A percentile compares a stretch with the other conserved stretches of the same genome.
Evolutionary conservation across 2,888 invertebrate species (phyloP).

Genomic region (Mythimna impura): DNA sequence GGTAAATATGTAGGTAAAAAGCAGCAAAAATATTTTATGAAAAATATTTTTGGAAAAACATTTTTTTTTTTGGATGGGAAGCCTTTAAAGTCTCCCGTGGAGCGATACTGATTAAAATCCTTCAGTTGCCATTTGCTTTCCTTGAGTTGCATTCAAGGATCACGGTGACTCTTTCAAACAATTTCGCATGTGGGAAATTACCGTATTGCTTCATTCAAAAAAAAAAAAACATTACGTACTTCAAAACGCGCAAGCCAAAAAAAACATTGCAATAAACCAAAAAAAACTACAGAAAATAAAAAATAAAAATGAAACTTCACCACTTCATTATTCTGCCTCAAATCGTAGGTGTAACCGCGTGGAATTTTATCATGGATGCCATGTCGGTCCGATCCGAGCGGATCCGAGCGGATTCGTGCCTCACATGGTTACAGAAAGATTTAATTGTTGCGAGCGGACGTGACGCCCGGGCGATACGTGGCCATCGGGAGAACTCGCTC

Average conservation of each 20-base stretch:
- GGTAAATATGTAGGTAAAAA: too few species aligned
- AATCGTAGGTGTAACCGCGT: slow-evolving; percentile 55
- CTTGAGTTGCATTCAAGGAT: too few species aligned
- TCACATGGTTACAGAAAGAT: slow-evolving; percentile 68
- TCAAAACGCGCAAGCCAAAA: background rate
- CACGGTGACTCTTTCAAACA: too few species aligned
- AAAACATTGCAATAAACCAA: background rate
- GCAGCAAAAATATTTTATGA: background rate
- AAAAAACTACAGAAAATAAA: background rate
- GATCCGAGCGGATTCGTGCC: slow-evolving; percentile 56
- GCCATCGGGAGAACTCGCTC: slow-evolving; percentile 59
- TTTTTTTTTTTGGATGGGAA: too few species aligned
- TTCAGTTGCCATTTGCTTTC: too few species aligned
- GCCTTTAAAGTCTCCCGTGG: too few species aligned
- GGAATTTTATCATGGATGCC: slow-evolving; percentile 55
- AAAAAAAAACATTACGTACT: background rate
- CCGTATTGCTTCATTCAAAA: background rate
- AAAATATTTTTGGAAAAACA: background rate
- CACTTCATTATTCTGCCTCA: slow-evolving; percentile 56
- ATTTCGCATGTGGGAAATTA: background rate
- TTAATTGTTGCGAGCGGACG: slow-evolving; percentile 78
- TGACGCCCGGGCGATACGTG: slow-evolving; percentile 68
- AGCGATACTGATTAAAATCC: too few species aligned
- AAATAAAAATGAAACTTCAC: background rate
- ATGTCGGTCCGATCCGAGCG: slow-evolving; percentile 55